These are phyloP conservation scores for Drosophila rubida DNA, from an alignment of 2,888 invertebrate species.

Conservation along the genomic window DNA sequence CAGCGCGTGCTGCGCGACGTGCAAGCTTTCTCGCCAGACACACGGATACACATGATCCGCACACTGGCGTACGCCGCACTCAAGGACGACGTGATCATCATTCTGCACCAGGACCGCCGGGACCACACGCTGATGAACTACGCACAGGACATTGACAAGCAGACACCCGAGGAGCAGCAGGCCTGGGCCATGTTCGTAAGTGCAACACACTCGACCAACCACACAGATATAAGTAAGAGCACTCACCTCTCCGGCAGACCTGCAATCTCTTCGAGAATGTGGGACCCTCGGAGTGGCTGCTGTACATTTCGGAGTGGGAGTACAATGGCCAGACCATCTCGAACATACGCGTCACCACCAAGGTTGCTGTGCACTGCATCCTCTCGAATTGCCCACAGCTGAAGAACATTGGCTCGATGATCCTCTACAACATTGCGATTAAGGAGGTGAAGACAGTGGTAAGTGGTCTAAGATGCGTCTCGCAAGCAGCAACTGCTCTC, in stretches of 20 bases:
- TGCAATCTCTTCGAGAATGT: constrained; percentile 96
- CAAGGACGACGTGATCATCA: constrained; percentile 94
- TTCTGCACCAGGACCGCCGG: constrained; percentile 95
- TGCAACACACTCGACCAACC: constrained; percentile 18
- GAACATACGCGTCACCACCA: constrained; percentile 95
- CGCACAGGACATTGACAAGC: constrained; percentile 91
- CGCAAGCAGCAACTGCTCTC: neutral
- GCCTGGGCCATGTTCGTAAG: constrained; percentile 92
- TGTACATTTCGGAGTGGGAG: constrained; percentile 97
- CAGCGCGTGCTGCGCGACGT: constrained; percentile 88
- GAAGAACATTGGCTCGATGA: constrained; percentile 93
- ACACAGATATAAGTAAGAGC: neutral
- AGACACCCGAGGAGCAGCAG: constrained; percentile 90
- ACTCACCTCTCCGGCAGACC: constrained; percentile 86
- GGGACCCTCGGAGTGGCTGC: constrained; percentile 95
- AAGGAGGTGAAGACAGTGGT: constrained; percentile 99
- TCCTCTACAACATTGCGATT: constrained; percentile 95
- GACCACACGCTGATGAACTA: constrained; percentile 96
- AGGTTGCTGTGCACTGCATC: constrained; percentile 94
- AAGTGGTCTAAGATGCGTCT: constrained; percentile 85
- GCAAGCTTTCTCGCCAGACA: constrained; percentile 86
- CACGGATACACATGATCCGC: constrained; percentile 89
- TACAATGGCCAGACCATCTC: constrained; percentile 91
- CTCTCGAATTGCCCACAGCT: constrained; percentile 90
- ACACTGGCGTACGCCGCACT: constrained; percentile 91